phyloP scores from a whole-genome alignment of 2,797 vertebrate genomes.

The Pteronotus mesoamericanus region DNA sequence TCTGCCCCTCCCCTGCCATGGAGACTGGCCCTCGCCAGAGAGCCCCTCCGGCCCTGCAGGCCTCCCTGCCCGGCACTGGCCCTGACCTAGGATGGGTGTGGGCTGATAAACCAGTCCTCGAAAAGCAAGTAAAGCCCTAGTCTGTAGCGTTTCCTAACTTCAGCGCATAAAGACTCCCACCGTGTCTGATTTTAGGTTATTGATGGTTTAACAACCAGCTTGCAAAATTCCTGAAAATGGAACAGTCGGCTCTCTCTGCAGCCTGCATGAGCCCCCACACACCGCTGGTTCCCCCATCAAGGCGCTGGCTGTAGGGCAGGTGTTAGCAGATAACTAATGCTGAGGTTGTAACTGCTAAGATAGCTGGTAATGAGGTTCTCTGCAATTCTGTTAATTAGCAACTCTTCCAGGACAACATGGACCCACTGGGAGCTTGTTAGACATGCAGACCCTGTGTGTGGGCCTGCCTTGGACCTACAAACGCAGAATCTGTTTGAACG shows the following conservation, averaged over 20 bases:
- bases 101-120: background rate
- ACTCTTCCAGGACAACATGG: too few species aligned
- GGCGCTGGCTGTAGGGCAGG: background rate
- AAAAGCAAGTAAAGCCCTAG: background rate
- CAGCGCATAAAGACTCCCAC: background rate
- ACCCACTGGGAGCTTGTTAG: background rate
- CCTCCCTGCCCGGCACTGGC: background rate
- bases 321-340: background rate
- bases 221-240: background rate
- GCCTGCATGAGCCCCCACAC: rapidly evolving
- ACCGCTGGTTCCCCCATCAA: rapidly evolving
- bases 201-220: background rate
- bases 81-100: background rate
- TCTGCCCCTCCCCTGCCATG: background rate
- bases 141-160: background rate
- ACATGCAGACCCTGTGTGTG: background rate
- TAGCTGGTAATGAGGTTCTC: background rate
- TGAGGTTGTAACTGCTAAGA: background rate
- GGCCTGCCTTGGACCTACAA: background rate
- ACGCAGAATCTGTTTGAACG: background rate
- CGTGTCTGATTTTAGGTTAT: background rate
- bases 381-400: background rate
- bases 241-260: background rate
- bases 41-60: rapidly evolving
- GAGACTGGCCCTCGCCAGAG: background rate